Base-by-base conservation (phyloP, 2,888 invertebrate species). In the Eupithecia tripunctaria region DNA sequence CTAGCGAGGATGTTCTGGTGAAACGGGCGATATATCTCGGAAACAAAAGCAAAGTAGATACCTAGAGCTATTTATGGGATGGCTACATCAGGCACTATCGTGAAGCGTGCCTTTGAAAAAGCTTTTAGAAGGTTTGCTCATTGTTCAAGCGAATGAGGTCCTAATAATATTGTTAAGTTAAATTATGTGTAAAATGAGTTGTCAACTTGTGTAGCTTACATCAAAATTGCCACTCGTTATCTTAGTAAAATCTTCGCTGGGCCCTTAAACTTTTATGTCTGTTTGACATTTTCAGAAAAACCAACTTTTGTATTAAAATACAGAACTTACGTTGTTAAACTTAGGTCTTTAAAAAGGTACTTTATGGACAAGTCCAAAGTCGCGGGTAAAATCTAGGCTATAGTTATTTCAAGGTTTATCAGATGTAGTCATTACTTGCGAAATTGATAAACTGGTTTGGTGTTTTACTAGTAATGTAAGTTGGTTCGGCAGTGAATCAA, bases 21-120 rank as follows among this genome's bases (percentile, higher is more conserved):
- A 88, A 89, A 88, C 87, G 86, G 82, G 86, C 87, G 85, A 89
- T 90, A 90, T 90, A 92, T 91, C 89, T 88, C 82, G 82, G 81
- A 86, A 91, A 91, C 90, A 91, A 91, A 91, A 89, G 88, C 89
- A 88, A 88, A 89, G 87, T 86, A 91, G 89, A 89, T 89, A n/a
- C n/a, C n/a, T n/a, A 88, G 89, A 87, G 25, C 56, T 89, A 91
- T 91, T 91, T 91, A 91, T 89, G 88, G 91, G 84, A 83, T 80
- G 83, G 84, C 88, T 85, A 88, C 88, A 86, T 88, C 88, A 86
- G 88, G 84, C 87, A 86, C 80, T 91, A 92, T 92, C 92, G 90
- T 81, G 84, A 85, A 84, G 85, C 83, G 82, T 84, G 84, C 86
- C 85, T 85, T 86, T 84, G 86, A 89, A 87, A 89, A 89, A 88